Conservation (phyloP, 2,113 vertebrate genomes). For the mouse (Mus musculus) region DNA sequence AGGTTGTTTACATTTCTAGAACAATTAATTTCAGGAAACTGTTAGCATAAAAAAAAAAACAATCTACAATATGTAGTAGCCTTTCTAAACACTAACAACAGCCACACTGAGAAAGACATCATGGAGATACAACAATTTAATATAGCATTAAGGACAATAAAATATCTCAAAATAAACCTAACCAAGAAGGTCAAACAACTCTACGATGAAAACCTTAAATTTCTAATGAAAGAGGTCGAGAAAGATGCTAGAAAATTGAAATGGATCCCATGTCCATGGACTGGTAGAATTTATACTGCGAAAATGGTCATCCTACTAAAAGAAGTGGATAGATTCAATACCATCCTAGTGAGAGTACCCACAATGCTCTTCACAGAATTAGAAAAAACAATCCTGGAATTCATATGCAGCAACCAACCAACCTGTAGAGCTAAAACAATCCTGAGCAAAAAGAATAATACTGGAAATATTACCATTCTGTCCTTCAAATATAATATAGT, state of each 20-base stretch:
- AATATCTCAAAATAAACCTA: not conserved
- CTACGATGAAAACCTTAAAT: not conserved
- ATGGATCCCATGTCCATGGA: not conserved
- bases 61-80: not conserved
- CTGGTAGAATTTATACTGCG: not conserved
- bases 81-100: not conserved
- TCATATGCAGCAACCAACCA: not conserved
- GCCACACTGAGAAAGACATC: not conserved
- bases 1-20: not conserved
- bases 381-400: not conserved
- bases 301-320: not conserved
- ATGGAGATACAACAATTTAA: not conserved
- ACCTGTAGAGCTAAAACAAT: not conserved
- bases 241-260: not conserved
- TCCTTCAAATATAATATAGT: not conserved
- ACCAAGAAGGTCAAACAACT: not conserved
- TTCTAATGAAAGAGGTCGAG: not conserved
- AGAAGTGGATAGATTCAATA: not conserved
- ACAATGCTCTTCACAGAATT: not conserved
- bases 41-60: not conserved
- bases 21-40: not conserved
- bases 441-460: not conserved
- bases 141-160: not conserved
- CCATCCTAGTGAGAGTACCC: not conserved
- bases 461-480: not conserved